Evolutionary conservation across 2,797 vertebrate species (phyloP), one percentile per base, ranked within the genome.

Genomic region (Vipera ursinii): DNA sequence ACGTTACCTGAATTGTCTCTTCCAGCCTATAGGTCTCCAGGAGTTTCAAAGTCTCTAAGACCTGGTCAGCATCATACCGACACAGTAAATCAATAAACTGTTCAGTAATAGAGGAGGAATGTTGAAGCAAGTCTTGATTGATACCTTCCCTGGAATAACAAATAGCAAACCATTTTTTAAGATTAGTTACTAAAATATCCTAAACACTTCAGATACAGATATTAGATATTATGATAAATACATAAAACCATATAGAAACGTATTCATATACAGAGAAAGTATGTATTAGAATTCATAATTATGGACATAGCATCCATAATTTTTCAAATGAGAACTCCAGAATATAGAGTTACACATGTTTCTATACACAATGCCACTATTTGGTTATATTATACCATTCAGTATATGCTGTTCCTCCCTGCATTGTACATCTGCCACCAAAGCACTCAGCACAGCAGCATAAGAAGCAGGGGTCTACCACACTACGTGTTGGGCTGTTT

Each of bases 21-120:
- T 99, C 98, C 90, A 99, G 97, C 53, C 98, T 98, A 97, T 99
- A 99, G 95, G 97, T 97, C 93, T 99, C 98, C 60, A 99, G 98
- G 48, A 97, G 98, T 93, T 97, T 97, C 44, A 99, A 98, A 0
- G 98, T 99, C 92, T 97, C 96, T 92, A 97, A 97, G 91, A 99
- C 98, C 60, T 98, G 95, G 51, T 97, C 93, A 15, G 99, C 98
- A 87, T 94, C 98, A 94, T 98, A 99, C 88, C 98, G 98, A 94
- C 99, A 99, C 89, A 99, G 94, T 56, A 99, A 95, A 61, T 98
- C 98, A 22, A 99, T 96, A 94, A 98, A 98, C 82, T 97, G 98
- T 96, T 99, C 98, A 17, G 98, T 98, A 90, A 99, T 92, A 65
- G 97, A 96, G 3, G 98, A 97, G 3, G 98, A 96, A 59, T 98